A percentile compares a stretch with the other conserved stretches of the same genome.
These are phyloP conservation scores for Tetragonula clypearis DNA, from an alignment of 1,140 invertebrate genomes.

Conservation along the genomic window DNA sequence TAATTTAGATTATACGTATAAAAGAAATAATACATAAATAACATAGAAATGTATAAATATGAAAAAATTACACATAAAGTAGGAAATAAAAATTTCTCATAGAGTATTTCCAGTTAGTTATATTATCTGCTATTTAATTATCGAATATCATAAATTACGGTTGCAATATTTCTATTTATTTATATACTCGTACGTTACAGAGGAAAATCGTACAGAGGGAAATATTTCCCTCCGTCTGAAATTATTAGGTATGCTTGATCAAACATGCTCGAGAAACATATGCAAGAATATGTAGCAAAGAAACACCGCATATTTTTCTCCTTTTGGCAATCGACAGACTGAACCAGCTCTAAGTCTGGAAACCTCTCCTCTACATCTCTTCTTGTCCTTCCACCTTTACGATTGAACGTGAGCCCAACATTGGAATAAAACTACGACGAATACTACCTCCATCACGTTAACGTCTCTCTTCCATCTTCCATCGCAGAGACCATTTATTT, in stretches of 20 bases:
- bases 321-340: constrained; percentile 58
- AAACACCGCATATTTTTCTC: constrained; percentile 38
- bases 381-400: constrained; percentile 44
- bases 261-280: constrained; percentile 5
- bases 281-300: neutral
- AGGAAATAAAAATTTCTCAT: no score
- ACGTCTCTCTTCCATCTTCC: constrained; percentile 68
- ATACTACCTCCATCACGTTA: constrained; percentile 67
- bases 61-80: no score
- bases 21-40: no score
- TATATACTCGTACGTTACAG: neutral
- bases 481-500: constrained; percentile 67
- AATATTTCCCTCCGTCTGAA: neutral
- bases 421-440: constrained; percentile 68
- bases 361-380: constrained; percentile 25
- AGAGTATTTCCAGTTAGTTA: no score
- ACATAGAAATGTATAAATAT: no score
- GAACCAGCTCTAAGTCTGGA: constrained; percentile 46
- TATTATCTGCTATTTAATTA: neutral
- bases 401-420: constrained; percentile 68
- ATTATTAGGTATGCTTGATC: constrained; percentile 22
- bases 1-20: no score
- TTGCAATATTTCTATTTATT: neutral
- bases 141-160: neutral
- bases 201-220: neutral